A percentile compares a stretch with the other conserved stretches of the same genome.
These are phyloP conservation scores for Bombus breviceps DNA, from an alignment of 1,140 invertebrate genomes.

Conservation along the genomic window DNA sequence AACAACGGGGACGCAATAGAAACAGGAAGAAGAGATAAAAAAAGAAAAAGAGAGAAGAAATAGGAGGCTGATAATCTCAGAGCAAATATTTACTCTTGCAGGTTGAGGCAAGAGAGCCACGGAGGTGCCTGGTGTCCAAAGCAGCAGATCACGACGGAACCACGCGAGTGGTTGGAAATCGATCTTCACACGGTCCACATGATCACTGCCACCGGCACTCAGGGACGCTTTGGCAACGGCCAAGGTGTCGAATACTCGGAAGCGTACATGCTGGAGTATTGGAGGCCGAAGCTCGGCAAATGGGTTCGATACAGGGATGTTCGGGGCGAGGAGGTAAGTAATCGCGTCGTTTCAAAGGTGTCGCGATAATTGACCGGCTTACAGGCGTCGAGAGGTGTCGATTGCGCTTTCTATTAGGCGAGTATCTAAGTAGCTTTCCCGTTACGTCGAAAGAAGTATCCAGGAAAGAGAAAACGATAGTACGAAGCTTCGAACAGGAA, in stretches of 20 bases:
- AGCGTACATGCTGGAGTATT: conserved; percentile 91
- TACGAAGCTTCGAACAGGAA: neutral
- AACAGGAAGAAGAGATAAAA: neutral
- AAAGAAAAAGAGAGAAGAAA: conserved; percentile 1
- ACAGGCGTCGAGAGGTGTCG: neutral
- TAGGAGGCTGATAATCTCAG: conserved; percentile 54
- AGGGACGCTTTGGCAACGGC: conserved; percentile 94
- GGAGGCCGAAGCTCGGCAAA: conserved; percentile 86
- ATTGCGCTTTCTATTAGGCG: neutral
- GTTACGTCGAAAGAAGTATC: neutral
- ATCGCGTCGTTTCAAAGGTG: conserved; percentile 5
- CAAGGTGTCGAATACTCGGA: conserved; percentile 91
- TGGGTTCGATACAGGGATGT: conserved; percentile 89
- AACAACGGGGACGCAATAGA: neutral
- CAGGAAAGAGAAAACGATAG: neutral
- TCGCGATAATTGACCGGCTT: conserved; percentile 16
- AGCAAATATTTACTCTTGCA: conserved; percentile 81
- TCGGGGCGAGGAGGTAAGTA: conserved; percentile 86
- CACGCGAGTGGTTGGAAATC: conserved; percentile 91
- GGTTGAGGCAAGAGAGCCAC: conserved; percentile 88
- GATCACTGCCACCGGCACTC: conserved; percentile 90
- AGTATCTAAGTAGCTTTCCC: neutral
- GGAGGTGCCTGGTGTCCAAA: conserved; percentile 95
- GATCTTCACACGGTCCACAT: conserved; percentile 89
- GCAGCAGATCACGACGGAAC: conserved; percentile 87